phyloP scores from a whole-genome alignment of 2,888 invertebrate genomes.

The Trichacis sp. region DNA sequence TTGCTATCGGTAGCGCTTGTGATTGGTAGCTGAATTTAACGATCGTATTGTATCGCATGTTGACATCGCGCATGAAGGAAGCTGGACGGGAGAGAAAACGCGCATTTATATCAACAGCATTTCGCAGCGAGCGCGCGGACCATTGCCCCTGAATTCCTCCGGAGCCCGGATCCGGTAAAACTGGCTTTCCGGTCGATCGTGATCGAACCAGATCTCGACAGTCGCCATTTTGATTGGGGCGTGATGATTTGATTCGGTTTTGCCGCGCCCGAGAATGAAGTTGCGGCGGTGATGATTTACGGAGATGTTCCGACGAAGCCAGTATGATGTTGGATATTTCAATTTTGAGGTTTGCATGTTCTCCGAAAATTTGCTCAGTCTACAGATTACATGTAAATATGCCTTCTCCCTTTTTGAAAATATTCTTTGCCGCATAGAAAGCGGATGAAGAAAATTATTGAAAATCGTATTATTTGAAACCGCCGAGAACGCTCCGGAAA shows the following conservation, averaged over 20 bases:
- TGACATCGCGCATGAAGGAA: constrained; percentile 40
- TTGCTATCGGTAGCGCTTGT: constrained; percentile 19
- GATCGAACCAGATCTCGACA: constrained; percentile 5
- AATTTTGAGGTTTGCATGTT: too few species aligned
- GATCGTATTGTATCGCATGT: too few species aligned
- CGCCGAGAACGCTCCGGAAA: too few species aligned
- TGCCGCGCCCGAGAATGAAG: not conserved
- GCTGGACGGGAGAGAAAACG: constrained; percentile 14
- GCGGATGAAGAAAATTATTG: too few species aligned
- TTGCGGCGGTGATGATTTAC: not conserved
- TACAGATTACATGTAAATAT: too few species aligned
- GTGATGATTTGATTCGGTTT: not conserved
- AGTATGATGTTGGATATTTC: too few species aligned
- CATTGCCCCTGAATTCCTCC: constrained; percentile 2
- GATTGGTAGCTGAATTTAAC: constrained; percentile 37
- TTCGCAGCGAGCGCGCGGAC: constrained; percentile 9
- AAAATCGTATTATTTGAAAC: too few species aligned
- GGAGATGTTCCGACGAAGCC: too few species aligned
- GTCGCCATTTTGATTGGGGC: constrained; percentile 2
- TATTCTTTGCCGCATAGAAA: too few species aligned
- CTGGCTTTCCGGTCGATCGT: constrained; percentile 13
- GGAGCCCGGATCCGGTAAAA: not conserved
- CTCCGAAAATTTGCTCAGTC: too few species aligned
- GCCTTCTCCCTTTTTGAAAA: too few species aligned
- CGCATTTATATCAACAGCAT: not conserved